Base-by-base conservation (phyloP, 2,113 vertebrate genomes). In the Bubo blakistoni region DNA sequence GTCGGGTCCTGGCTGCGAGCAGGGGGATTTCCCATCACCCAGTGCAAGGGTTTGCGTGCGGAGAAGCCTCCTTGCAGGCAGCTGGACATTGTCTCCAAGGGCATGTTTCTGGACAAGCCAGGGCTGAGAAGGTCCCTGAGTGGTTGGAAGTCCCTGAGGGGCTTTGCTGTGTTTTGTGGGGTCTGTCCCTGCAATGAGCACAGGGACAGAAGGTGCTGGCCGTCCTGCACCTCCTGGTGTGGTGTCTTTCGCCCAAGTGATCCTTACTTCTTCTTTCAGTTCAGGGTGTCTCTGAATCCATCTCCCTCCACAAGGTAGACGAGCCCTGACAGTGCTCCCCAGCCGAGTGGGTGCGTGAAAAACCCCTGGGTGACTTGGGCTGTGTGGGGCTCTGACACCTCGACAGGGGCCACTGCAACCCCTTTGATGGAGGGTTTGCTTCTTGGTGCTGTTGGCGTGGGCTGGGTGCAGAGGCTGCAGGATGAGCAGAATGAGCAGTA, bases 371-470 rank as follows among this genome's bases (percentile, higher is more conserved):
- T 55, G 63, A 32, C 19, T 44, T 80, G 36, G 67, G 27, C 17
- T 61, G 18, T 49, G 59, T 71, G 52, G 55, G 21, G 27, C 74
- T 63, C 10, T 76, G 74, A 47, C 34, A 81, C 7, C 16, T 30
- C 5, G 1, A 13, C 2, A 17, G 26, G 20, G 30, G 12, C 27
- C 55, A 44, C 13, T 30, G 24, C 67, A 44, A 13, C 25, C 8
- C 51, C 14, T 61, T 24, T 61, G 18, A 9, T 36, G 30, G 32
- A 52, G 16, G 9, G 19, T 30, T 79, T 83, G 21, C 74, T 59
- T 63, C 26, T 34, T 19, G 15, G 44, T 25, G 21, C n/a, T 72
- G 22, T 34, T 0, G 0, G 3, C 0, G 1, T 58, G 73, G 32
- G 38, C 79, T 49, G 32, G 22, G n/a, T 46, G 16, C 38, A 71